Conservation (phyloP, 2,888 invertebrate genomes). For the Erebia palarica region DNA sequence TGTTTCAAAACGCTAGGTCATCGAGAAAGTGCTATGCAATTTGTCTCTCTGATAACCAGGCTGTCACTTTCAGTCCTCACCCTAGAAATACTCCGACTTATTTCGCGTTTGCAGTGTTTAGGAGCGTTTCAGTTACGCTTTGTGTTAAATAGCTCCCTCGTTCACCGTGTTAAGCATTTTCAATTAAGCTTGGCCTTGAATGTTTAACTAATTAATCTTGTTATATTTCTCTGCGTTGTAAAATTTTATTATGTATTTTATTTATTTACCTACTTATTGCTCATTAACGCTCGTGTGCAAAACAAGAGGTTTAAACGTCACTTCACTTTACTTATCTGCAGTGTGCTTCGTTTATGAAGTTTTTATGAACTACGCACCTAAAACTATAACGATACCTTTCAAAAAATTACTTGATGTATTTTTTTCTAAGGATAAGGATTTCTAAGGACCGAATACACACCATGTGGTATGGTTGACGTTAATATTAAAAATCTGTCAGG, state of each 20-base stretch:
- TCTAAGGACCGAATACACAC: no score
- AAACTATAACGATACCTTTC: no score
- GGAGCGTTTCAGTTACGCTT: constrained; percentile 22
- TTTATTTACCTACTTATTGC: background rate
- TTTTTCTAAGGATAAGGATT: no score
- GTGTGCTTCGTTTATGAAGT: no score
- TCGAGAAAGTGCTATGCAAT: constrained; percentile 45
- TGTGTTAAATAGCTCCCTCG: constrained; percentile 25
- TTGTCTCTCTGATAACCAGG: constrained; percentile 49
- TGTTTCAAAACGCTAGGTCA: constrained; percentile 24
- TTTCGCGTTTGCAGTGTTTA: constrained; percentile 13
- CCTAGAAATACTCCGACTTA: constrained; percentile 23
- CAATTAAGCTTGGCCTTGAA: constrained; percentile 3
- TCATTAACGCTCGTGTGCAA: background rate
- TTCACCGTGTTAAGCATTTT: constrained; percentile 9
- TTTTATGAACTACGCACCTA: no score
- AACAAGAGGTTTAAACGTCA: no score
- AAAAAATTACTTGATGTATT: no score
- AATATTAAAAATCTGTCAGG: no score
- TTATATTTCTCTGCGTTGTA: background rate
- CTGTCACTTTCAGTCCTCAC: constrained; percentile 39
- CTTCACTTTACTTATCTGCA: no score
- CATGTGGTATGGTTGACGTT: no score
- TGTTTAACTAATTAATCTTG: background rate
- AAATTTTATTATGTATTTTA: background rate